phyloP scores from a whole-genome alignment of 2,888 invertebrate species.

The Hylaea fasciaria region DNA sequence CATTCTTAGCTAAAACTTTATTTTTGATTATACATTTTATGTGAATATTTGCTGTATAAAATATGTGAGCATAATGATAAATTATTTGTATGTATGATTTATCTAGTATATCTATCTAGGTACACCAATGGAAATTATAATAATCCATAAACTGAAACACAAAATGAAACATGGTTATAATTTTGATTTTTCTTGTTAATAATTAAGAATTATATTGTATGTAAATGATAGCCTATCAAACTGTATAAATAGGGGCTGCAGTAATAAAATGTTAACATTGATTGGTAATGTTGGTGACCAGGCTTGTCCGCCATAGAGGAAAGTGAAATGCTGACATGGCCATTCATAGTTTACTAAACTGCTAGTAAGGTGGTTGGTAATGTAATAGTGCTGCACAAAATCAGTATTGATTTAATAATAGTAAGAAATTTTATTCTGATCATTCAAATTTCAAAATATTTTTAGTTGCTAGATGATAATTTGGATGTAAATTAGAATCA shows the following conservation, averaged over 20 bases:
- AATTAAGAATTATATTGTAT: no score
- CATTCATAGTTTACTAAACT: background rate
- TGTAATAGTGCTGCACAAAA: slow-evolving; percentile 20
- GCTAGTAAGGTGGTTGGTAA: background rate
- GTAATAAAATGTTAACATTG: no score
- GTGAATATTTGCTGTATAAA: background rate
- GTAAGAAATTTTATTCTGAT: slow-evolving; percentile 11
- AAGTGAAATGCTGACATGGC: no score
- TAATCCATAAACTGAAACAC: no score
- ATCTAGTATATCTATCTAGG: background rate
- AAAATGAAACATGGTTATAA: no score
- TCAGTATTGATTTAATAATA: slow-evolving; percentile 34
- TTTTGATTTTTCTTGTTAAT: no score
- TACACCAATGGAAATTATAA: no score
- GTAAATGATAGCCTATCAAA: no score
- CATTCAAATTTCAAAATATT: background rate
- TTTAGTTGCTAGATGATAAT: slow-evolving; percentile 3
- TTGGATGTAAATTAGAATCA: slow-evolving; percentile 21
- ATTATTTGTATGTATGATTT: background rate
- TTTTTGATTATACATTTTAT: slow-evolving; percentile 2
- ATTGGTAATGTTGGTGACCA: no score
- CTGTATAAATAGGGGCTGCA: no score
- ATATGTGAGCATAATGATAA: background rate
- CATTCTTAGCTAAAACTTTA: slow-evolving; percentile 7
- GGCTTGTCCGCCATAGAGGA: no score